Percentiles rank a stretch among this genome's conserved stretches.
phyloP scores from a whole-genome alignment of 1,140 invertebrate species.

The Argopecten irradians region DNA sequence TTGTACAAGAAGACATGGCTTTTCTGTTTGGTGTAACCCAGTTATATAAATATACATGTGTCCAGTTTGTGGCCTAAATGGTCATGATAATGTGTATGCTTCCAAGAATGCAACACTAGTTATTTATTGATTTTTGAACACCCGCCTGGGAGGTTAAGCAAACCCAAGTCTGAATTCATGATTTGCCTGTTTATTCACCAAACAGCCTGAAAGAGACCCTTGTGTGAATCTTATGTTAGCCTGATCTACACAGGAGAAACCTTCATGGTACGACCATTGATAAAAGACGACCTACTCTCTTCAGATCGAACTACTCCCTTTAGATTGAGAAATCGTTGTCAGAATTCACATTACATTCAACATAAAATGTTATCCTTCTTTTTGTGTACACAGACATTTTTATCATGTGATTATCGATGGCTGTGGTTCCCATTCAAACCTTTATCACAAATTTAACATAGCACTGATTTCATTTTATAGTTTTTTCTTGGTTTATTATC shows the following conservation, averaged over 20 bases:
- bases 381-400: background rate
- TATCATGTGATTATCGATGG: background rate
- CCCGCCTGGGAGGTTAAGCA: slow-evolving; percentile 3
- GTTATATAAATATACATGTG: too few species aligned
- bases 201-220: slow-evolving; percentile 3
- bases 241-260: background rate
- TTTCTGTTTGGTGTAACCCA: background rate
- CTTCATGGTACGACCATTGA: background rate
- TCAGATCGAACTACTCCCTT: background rate
- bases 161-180: background rate
- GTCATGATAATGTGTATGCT: background rate
- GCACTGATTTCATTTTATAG: background rate
- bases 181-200: background rate
- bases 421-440: background rate
- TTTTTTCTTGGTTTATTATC: background rate
- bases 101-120: background rate
- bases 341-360: background rate
- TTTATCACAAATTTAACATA: background rate
- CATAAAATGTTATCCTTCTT: background rate
- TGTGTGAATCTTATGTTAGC: background rate
- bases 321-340: background rate
- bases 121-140: slow-evolving; percentile 4
- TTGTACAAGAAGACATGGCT: background rate
- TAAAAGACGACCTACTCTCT: background rate
- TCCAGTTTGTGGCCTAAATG: background rate